Percentiles rank a stretch among this genome's conserved stretches.
Evolutionary conservation across 2,797 vertebrate species (phyloP).

Genomic region (Chrysocyon brachyurus): DNA sequence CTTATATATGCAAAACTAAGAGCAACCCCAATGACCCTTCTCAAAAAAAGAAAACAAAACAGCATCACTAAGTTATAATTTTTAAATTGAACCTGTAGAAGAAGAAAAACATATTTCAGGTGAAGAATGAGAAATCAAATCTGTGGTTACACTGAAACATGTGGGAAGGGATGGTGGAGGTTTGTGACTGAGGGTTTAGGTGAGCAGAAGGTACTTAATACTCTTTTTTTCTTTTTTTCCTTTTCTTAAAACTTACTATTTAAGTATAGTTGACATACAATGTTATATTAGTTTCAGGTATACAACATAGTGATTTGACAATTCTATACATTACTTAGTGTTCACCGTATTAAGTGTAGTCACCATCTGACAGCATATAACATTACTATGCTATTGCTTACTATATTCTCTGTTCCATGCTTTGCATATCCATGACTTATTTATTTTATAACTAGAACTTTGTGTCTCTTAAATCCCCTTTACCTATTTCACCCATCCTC

Average conservation of each 20-base stretch:
- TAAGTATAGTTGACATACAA: neutral
- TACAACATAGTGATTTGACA: neutral
- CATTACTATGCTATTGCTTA: neutral
- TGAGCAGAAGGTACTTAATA: neutral
- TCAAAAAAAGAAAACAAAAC: neutral
- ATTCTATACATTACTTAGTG: neutral
- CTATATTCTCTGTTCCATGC: neutral
- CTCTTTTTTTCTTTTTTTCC: neutral
- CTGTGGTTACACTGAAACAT: neutral
- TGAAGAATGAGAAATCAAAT: neutral
- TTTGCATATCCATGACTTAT: neutral
- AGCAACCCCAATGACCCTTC: neutral
- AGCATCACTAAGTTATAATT: conserved; percentile 12
- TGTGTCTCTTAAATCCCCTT: neutral
- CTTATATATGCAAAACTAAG: conserved; percentile 67
- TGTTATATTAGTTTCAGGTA: neutral
- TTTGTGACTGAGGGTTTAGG: neutral
- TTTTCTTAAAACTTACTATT: neutral
- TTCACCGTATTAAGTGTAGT: neutral
- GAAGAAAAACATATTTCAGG: conserved; percentile 35
- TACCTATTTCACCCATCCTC: neutral
- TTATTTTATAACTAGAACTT: neutral
- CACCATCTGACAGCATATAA: neutral
- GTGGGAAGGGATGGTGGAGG: neutral
- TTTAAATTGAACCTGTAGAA: conserved; percentile 38